A percentile compares a stretch with the other conserved stretches of the same genome.
These are phyloP conservation scores for Pollenia labialis DNA, from an alignment of 2,888 invertebrate species.

Conservation along the genomic window DNA sequence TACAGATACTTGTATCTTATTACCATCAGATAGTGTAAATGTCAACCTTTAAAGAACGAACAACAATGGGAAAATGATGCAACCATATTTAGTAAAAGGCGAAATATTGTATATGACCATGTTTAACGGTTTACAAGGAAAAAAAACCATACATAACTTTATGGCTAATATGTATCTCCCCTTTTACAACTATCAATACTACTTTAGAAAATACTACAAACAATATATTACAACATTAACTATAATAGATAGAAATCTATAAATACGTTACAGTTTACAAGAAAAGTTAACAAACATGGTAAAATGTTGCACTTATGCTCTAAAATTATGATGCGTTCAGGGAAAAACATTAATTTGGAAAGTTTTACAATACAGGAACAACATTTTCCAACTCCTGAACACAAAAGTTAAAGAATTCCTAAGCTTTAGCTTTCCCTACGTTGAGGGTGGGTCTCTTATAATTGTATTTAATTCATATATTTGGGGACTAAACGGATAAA, in stretches of 20 bases:
- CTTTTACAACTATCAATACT: neutral
- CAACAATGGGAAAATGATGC: slow-evolving; percentile 8
- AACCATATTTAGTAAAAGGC: slow-evolving; percentile 53
- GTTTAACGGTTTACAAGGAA: slow-evolving; percentile 71
- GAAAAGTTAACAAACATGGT: neutral
- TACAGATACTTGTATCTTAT: slow-evolving; percentile 65
- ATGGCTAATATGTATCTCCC: slow-evolving; percentile 19
- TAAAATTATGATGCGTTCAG: no score
- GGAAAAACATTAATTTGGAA: no score
- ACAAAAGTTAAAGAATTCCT: no score
- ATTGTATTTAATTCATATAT: no score
- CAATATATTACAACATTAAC: slow-evolving; percentile 15
- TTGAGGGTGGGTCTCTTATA: no score
- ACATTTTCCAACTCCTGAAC: no score
- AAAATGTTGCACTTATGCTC: neutral
- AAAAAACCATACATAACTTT: neutral
- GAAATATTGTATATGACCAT: slow-evolving; percentile 55
- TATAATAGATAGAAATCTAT: slow-evolving; percentile 35
- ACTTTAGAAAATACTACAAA: slow-evolving; percentile 1
- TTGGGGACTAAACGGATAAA: no score
- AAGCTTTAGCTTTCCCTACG: no score
- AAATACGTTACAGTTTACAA: neutral
- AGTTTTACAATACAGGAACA: no score
- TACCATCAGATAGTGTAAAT: slow-evolving; percentile 70
- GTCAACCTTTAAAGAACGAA: slow-evolving; percentile 46